phyloP scores from a whole-genome alignment of 1,140 invertebrate genomes.

The Tyrophagus putrescentiae region DNA sequence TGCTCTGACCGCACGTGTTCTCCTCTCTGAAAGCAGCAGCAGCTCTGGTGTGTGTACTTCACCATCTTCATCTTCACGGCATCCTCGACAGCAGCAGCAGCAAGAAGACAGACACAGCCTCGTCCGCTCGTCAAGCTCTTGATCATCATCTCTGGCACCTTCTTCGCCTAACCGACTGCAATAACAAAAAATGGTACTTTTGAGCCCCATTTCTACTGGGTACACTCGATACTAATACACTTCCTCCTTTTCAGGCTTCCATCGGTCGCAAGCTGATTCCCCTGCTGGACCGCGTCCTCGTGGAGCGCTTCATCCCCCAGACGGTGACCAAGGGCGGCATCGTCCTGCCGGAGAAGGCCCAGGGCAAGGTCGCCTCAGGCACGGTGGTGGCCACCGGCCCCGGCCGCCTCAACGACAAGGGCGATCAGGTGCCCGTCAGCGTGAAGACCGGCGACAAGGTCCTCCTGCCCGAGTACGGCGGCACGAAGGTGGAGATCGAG shows the following conservation, averaged over 20 bases:
- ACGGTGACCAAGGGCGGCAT: slow-evolving; percentile 91
- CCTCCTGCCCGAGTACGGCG: slow-evolving; percentile 92
- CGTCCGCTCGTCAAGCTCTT: no score
- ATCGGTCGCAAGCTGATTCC: slow-evolving; percentile 51
- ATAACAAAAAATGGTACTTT: no score
- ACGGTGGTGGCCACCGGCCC: slow-evolving; percentile 88
- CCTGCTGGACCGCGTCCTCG: slow-evolving; percentile 83
- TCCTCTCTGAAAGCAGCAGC: no score
- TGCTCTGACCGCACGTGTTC: no score
- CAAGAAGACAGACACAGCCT: no score
- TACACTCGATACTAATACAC: no score
- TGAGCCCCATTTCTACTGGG: not conserved
- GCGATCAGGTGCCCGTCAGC: slow-evolving; percentile 57
- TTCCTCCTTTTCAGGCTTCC: slow-evolving; percentile 1
- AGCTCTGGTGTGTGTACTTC: no score
- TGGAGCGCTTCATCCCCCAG: slow-evolving; percentile 80
- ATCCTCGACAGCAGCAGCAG: no score
- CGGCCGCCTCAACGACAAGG: slow-evolving; percentile 70
- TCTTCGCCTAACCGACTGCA: no score
- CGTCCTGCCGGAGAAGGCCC: slow-evolving; percentile 90
- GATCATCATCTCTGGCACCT: no score
- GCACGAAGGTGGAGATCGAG: slow-evolving; percentile 60
- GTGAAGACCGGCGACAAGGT: slow-evolving; percentile 88
- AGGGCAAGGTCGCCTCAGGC: slow-evolving; percentile 79
- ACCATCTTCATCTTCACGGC: no score